phyloP scores from a whole-genome alignment of 2,113 vertebrate species.

The Steatornis caripensis region DNA sequence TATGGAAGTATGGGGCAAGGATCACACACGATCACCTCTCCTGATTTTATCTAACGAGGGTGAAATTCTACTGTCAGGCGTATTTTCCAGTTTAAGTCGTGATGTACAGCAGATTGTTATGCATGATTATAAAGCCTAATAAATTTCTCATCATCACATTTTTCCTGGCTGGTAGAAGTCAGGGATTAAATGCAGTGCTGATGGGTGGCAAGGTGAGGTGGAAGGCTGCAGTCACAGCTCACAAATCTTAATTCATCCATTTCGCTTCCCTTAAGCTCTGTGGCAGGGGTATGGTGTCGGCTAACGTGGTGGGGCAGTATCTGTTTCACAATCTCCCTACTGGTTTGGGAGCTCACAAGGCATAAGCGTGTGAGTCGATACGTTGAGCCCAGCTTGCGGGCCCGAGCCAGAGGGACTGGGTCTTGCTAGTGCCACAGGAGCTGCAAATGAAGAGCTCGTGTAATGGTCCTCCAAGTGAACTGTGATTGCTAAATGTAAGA shows the following conservation, averaged over 20 bases:
- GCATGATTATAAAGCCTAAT: conserved; percentile 34
- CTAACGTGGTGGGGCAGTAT: background rate
- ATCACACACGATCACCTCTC: conserved; percentile 30
- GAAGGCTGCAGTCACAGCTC: background rate
- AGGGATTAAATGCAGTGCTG: background rate
- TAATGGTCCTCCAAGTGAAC: background rate
- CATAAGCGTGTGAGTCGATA: accelerated
- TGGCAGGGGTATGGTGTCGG: background rate
- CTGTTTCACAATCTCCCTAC: background rate
- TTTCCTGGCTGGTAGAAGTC: background rate
- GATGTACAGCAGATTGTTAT: conserved; percentile 32
- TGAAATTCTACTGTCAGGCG: conserved; percentile 51
- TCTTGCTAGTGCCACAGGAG: background rate
- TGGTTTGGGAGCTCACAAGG: background rate
- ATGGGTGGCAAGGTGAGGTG: background rate
- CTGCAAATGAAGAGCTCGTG: background rate
- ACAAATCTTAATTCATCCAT: no score
- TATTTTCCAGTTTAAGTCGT: conserved; percentile 17
- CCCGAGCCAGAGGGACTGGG: background rate
- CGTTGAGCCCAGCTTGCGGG: background rate
- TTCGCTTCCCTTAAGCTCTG: background rate
- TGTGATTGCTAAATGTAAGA: background rate
- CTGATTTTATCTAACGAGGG: conserved; percentile 38
- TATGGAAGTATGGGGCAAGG: background rate
- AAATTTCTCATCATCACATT: conserved; percentile 9